phyloP scores from a whole-genome alignment of 2,797 vertebrate species.

The Uromys caudimaculatus region DNA sequence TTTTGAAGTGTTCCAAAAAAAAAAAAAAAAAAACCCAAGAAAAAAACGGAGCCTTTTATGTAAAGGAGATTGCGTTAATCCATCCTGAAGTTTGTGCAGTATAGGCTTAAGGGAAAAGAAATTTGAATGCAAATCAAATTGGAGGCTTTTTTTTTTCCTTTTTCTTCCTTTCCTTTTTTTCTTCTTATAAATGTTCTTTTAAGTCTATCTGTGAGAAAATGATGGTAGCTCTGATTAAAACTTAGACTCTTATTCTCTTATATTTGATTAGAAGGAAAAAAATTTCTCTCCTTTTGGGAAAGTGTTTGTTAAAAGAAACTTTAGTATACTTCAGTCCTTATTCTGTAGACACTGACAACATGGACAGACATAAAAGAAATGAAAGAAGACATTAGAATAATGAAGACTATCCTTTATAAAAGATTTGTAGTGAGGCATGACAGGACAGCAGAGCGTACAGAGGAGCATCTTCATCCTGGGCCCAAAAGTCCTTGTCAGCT shows the following conservation, averaged over 20 bases:
- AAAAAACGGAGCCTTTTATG: slow-evolving; percentile 80
- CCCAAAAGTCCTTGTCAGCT: not conserved
- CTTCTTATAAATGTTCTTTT: slow-evolving; percentile 66
- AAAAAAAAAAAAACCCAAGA: slow-evolving; percentile 47
- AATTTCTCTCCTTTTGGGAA: slow-evolving; percentile 42
- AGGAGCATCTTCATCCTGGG: not conserved
- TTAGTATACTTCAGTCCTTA: not conserved
- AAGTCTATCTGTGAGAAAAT: slow-evolving; percentile 69
- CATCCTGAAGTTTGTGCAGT: slow-evolving; percentile 76
- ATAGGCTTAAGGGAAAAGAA: slow-evolving; percentile 77
- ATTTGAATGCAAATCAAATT: slow-evolving; percentile 81
- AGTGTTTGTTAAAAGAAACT: slow-evolving; percentile 43
- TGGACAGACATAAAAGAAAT: not conserved
- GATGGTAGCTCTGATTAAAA: slow-evolving; percentile 67
- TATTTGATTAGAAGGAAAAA: slow-evolving; percentile 63
- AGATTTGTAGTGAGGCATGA: not conserved
- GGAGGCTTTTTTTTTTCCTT: not conserved
- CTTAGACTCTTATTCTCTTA: slow-evolving; percentile 54
- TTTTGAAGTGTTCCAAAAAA: slow-evolving; percentile 81
- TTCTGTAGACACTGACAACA: not conserved
- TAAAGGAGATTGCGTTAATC: slow-evolving; percentile 81
- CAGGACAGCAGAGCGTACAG: not conserved
- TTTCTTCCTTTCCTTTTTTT: not conserved
- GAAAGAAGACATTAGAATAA: not conserved
- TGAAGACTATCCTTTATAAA: not conserved